Evolutionary conservation across 1,140 invertebrate genomes (phyloP), one percentile per base, ranked within the genome.

Genomic region (Phocides pigmalion): DNA sequence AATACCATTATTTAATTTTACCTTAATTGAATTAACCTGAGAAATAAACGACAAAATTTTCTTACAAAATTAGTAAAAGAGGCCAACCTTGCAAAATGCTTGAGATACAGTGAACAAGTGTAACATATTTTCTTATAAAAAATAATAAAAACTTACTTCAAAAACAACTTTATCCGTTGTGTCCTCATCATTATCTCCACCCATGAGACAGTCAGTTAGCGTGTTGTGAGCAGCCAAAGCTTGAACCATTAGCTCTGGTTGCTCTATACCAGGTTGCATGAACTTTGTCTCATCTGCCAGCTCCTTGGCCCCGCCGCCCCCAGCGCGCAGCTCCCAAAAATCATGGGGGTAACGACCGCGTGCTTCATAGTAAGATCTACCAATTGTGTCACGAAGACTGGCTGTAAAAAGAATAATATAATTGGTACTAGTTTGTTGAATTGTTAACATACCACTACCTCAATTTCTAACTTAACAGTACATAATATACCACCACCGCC

Each of bases 271-370:
- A 2, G 74, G 82, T 58, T 93, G 93, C 84, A 93, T 92, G 66
- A 94, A 94, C 64, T 91, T 84, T 6, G 81, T 89, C 90, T 94
- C 90, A 66, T 96, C 95, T 6, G 95, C 94, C 4, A 97, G 89
- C 69, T 96, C 95, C 67, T 95, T 92, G 93, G 94, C 82, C 92
- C 95, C 82, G 90, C 93, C 69, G 87, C 94, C 81, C 92, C 95
- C 64, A 93, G 90, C 63, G 92, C 93, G 78, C 94, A 96, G 49
- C 44, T 93, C 91, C 96, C 96, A 97, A 80, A 97, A 97, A 25
- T 94, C 94, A 61, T 95, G 94, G 42, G 96, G 94, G 15, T 95
- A 95, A 56, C 96, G 94, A 47, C 94, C 94, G 19, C 96, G 93
- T 0, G 96, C 94, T 51, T 94, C 93, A 32, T 92, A 93, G 71